Evolutionary conservation across 2,888 invertebrate species (phyloP).

Genomic region (Steinernema carpocapsae): DNA sequence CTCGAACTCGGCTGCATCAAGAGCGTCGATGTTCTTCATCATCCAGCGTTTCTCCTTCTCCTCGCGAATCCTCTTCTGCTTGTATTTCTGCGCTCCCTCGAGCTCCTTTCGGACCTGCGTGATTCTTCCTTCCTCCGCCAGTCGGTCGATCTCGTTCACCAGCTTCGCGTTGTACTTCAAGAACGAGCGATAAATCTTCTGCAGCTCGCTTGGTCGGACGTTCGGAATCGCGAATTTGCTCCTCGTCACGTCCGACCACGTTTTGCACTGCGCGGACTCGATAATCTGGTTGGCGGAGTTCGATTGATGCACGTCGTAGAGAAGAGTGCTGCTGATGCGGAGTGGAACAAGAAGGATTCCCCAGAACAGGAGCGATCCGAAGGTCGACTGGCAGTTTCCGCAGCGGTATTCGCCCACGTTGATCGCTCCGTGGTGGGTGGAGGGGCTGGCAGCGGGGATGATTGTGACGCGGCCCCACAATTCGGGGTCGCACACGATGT

Average conservation of each 20-base stretch:
- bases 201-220: background rate
- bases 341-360: background rate
- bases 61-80: background rate
- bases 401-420: background rate
- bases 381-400: background rate
- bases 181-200: background rate
- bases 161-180: background rate
- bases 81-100: background rate
- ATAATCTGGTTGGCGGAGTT: background rate
- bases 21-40: background rate
- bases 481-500: slow-evolving; percentile 15
- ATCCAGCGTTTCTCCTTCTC: background rate
- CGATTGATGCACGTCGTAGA: background rate
- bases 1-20: background rate
- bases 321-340: background rate
- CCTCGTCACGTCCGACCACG: background rate
- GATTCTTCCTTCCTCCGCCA: slow-evolving; percentile 1
- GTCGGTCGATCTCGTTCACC: background rate
- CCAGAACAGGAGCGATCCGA: background rate
- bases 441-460: background rate
- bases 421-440: slow-evolving; percentile 7
- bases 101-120: background rate
- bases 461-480: background rate
- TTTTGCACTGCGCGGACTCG: background rate
- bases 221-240: background rate